These are phyloP conservation scores for Junco hyemalis DNA, from an alignment of 2,113 vertebrate species.

Conservation along the genomic window DNA sequence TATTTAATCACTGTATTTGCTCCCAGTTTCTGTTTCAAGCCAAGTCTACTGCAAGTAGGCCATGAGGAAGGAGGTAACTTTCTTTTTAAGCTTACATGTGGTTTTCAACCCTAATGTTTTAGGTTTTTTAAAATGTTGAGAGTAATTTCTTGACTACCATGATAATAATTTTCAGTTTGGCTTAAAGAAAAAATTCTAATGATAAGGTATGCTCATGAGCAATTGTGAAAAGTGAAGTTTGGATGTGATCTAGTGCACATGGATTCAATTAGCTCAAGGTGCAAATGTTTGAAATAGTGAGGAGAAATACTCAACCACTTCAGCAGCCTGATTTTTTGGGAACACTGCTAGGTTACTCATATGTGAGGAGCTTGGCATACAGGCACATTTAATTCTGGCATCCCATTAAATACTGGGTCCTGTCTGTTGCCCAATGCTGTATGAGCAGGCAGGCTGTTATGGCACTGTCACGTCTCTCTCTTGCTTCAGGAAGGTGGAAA, in stretches of 20 bases:
- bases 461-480: fast-evolving
- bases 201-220: background rate
- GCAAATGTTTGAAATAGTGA: fast-evolving
- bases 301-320: background rate
- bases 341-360: fast-evolving
- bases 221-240: background rate
- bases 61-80: background rate
- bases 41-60: background rate
- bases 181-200: background rate
- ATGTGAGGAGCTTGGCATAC: background rate
- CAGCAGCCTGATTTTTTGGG: background rate
- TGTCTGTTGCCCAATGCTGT: background rate
- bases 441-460: background rate
- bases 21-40: background rate
- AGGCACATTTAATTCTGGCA: background rate
- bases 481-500: background rate
- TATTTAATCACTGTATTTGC: background rate
- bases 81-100: background rate
- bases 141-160: background rate
- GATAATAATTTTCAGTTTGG: background rate
- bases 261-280: background rate
- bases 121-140: background rate
- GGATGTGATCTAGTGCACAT: background rate
- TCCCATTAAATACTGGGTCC: background rate
- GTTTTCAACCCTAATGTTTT: background rate